phyloP scores from a whole-genome alignment of 2,797 vertebrate species.

The Danionella dracula region DNA sequence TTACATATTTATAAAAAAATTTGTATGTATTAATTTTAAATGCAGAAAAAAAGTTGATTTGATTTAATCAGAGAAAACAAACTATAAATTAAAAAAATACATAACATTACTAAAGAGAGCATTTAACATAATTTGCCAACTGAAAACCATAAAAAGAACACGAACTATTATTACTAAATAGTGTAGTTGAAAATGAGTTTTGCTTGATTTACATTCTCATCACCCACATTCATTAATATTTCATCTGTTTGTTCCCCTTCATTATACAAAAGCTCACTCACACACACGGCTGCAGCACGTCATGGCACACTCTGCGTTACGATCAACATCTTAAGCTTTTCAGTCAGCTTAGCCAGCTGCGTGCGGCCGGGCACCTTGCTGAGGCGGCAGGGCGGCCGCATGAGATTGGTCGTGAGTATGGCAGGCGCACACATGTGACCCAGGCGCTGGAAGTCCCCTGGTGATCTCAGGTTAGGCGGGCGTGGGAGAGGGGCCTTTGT shows the following conservation, averaged over 20 bases:
- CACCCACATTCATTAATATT: background rate
- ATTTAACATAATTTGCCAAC: no score
- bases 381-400: conserved; percentile 54
- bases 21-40: no score
- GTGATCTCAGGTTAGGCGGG: conserved; percentile 73
- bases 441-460: conserved; percentile 60
- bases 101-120: no score
- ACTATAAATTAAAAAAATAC: no score
- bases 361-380: conserved; percentile 51
- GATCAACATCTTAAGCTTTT: conserved; percentile 38
- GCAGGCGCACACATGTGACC: conserved; percentile 64
- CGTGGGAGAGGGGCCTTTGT: conserved; percentile 65
- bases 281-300: background rate
- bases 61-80: no score
- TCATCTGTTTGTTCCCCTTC: background rate
- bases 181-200: conserved; percentile 1
- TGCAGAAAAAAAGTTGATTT: no score
- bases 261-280: conserved; percentile 30
- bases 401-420: conserved; percentile 61
- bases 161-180: no score
- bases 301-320: conserved; percentile 11
- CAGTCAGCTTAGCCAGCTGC: conserved; percentile 41
- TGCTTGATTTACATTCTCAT: background rate
- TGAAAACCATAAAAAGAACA: no score
- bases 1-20: no score